Base-by-base conservation (phyloP, 2,113 vertebrate genomes). In the Cranoglanis bouderius region DNA sequence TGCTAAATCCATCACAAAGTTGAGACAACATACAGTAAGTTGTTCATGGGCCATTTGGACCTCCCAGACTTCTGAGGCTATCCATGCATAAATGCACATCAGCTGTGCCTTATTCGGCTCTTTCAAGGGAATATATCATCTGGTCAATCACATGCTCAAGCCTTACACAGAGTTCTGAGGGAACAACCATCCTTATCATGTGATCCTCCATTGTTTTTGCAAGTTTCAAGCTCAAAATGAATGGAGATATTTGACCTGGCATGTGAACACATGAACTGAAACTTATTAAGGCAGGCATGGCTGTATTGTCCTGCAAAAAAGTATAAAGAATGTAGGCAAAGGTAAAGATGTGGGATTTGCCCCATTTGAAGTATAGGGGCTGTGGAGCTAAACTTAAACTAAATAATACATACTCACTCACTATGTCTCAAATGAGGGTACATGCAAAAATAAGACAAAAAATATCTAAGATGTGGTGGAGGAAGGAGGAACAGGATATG, bases 141-240 rank as follows among this genome's bases (percentile, higher is more conserved):
- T 85, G 88, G 65, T 89, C 83, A 81, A 85, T 85, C 88, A 89
- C 75, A 81, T 85, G 83, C 61, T 85, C 46, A 85, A 51, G 43
- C 43, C 82, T n/a, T 57, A 46, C 51, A 74, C n/a, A 65, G 53
- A 78, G 55, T 67, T 88, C 70, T 88, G 6, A 78, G 43, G 26
- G 72, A 88, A 65, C 74, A 80, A 19, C 59, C 46, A 78, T 61
- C 53, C 38, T 55, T 26, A 78, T 70, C 88, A 85, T 89, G 88
- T 89, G 88, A 80, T 70, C 88, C 72, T 53, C 18, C 21, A 67
- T 85, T 85, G 74, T 89, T 74, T 67, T 24, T 38, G 67, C 9
- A 6, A 40, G 43, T 65, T 75, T 78, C 4, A 49, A 40, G 18
- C 43, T 40, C 12, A n/a, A 13, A 53, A 85, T 78, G 13, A 67